Conservation (phyloP, 2,797 vertebrate genomes). For the Psittacula derbiana region DNA sequence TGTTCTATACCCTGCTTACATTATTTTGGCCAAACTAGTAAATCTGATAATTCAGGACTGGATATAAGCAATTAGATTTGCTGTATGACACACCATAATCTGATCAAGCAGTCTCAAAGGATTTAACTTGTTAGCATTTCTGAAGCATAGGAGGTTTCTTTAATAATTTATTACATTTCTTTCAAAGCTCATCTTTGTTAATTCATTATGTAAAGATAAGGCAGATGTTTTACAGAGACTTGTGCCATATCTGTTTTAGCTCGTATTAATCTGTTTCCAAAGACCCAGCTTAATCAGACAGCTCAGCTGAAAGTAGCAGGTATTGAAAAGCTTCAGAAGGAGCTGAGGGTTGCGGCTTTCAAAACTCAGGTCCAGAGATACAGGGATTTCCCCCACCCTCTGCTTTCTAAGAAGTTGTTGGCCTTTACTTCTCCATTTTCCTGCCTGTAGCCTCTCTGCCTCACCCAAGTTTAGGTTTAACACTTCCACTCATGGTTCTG, state of each 20-base stretch:
- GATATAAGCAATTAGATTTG: conserved; percentile 11
- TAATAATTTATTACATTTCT: conserved; percentile 62
- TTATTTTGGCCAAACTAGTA: conserved; percentile 5
- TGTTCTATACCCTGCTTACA: background rate
- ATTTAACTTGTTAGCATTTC: conserved; percentile 49
- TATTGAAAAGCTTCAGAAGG: background rate
- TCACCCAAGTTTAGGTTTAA: background rate
- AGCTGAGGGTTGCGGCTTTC: background rate
- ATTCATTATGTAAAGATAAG: conserved; percentile 47
- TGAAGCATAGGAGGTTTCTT: conserved; percentile 23
- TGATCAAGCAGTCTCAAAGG: conserved; percentile 9
- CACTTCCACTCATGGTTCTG: background rate
- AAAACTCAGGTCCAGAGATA: background rate
- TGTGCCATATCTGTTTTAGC: background rate
- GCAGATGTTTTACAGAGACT: conserved; percentile 40
- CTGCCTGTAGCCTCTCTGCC: background rate
- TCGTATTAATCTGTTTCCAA: background rate
- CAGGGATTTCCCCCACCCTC: background rate
- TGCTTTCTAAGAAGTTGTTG: background rate
- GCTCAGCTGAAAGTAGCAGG: background rate
- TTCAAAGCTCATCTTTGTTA: conserved; percentile 47
- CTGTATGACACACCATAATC: background rate
- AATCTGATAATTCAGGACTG: conserved; percentile 1
- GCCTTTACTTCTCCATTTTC: background rate
- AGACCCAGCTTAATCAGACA: background rate